Percentiles rank a stretch among this genome's conserved stretches.
Evolutionary conservation across 2,797 vertebrate species (phyloP).

Genomic region (Capromys pilorides): DNA sequence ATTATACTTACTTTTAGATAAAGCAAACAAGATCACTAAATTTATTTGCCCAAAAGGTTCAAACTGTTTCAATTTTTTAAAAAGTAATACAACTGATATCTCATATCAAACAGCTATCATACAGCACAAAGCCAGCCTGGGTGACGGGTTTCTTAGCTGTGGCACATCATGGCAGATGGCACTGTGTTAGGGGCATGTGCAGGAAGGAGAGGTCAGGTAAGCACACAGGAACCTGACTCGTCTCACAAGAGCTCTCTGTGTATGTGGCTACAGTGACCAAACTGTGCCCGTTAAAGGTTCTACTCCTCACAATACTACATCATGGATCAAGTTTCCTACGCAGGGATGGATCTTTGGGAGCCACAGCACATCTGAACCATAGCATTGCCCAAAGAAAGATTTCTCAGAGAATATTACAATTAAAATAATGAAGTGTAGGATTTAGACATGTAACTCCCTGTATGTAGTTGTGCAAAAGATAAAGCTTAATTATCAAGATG

Average conservation of each 20-base stretch:
- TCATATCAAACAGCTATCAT: not conserved
- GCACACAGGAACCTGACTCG: not conserved
- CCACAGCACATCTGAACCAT: not conserved
- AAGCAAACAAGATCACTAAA: slow-evolving; percentile 39
- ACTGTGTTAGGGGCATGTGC: not conserved
- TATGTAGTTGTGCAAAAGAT: not conserved
- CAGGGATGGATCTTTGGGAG: not conserved
- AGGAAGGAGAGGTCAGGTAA: not conserved
- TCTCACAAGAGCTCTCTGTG: not conserved
- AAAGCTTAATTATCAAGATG: not conserved
- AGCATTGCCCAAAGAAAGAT: not conserved
- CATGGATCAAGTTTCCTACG: not conserved
- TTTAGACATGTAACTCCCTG: not conserved
- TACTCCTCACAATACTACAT: not conserved
- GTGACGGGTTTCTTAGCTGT: not conserved
- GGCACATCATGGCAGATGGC: not conserved
- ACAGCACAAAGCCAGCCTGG: not conserved
- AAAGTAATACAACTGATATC: not conserved
- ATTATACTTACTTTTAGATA: slow-evolving; percentile 49
- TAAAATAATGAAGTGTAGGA: not conserved
- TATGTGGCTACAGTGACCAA: not conserved
- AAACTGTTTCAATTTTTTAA: slow-evolving; percentile 11
- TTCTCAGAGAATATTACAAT: not conserved
- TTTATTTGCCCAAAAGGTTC: slow-evolving; percentile 7
- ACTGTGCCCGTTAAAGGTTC: not conserved